A percentile compares a stretch with the other conserved stretches of the same genome.
phyloP scores from a whole-genome alignment of 2,888 invertebrate genomes.

The Cryptus viduatorius region DNA sequence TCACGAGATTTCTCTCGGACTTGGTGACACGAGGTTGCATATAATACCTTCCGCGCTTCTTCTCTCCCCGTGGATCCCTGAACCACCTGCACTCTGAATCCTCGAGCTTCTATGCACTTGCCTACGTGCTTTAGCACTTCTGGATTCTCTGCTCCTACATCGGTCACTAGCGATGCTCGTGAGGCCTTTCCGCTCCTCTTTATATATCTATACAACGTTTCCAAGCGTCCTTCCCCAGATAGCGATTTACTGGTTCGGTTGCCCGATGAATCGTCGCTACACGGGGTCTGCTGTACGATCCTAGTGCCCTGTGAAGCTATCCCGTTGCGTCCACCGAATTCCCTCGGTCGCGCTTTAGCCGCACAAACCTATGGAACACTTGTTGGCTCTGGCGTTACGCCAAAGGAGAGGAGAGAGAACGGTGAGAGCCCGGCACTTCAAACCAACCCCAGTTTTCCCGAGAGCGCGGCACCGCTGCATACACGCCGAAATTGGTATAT shows the following conservation, averaged over 20 bases:
- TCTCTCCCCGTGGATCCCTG: slow-evolving; percentile 25
- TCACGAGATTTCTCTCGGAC: slow-evolving; percentile 66
- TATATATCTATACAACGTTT: slow-evolving; percentile 13
- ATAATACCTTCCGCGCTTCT: slow-evolving; percentile 56
- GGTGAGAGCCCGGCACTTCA: neutral
- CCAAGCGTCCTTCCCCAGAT: slow-evolving; percentile 60
- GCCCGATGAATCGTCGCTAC: slow-evolving; percentile 60
- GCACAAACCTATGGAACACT: slow-evolving; percentile 79
- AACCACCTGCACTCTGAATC: slow-evolving; percentile 43
- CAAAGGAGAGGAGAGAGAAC: slow-evolving; percentile 49
- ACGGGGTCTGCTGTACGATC: slow-evolving; percentile 24
- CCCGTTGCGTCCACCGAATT: slow-evolving; percentile 53
- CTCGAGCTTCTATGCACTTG: slow-evolving; percentile 24
- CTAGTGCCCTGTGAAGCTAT: slow-evolving; percentile 21
- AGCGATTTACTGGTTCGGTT: slow-evolving; percentile 65
- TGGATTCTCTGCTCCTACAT: neutral
- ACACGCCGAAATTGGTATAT: slow-evolving; percentile 1
- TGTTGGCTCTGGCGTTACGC: slow-evolving; percentile 80
- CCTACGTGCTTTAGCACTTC: slow-evolving; percentile 42
- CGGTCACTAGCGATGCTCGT: neutral
- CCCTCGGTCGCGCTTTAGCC: slow-evolving; percentile 53
- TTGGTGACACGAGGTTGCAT: slow-evolving; percentile 61
- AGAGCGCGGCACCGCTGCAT: slow-evolving; percentile 24
- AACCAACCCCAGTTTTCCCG: slow-evolving; percentile 26
- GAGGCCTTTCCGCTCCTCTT: neutral